Base-by-base conservation (phyloP, 2,888 invertebrate species). In the Netelia fuscicornis region DNA sequence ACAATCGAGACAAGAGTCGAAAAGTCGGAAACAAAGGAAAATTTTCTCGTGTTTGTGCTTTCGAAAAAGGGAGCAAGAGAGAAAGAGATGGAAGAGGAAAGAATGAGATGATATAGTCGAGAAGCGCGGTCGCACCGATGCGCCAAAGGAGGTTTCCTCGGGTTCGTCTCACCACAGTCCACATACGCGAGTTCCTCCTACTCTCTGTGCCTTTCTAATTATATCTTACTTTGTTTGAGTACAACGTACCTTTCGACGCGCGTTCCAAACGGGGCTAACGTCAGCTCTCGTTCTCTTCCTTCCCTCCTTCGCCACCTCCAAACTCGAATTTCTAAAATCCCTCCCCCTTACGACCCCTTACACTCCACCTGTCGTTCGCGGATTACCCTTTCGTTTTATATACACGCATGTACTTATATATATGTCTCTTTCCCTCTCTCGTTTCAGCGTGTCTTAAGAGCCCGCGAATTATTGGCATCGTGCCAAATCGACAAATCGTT, bases 151-250 rank as follows among this genome's bases (percentile, higher is more conserved):
- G 44, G 30, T 76, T 76, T 25, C 70, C 64, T 80, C 58, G 17
- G 37, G 48, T 58, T 58, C 67, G 56, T 13, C 48, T 42, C 58
- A 56, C 65, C 48, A 48, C 67, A 68, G 52, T 84, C 75, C 86
- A 86, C 72, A 70, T 54, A 70, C 68, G 48, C 85, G 81, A 76
- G 82, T 86, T 42, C 5, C 58, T 58, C 58, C 54, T 37, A 37
- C 37, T 37, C 37, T 58, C 65, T 44, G 83, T 76, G 80, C 76
- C 60, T 85, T 86, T 91, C 93, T 93, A 93, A 92, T 93, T 91
- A 92, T 93, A 93, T 92, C 93, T 91, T 89, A 92, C 93, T 93
- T 93, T 93, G 93, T 93, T 93, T 91, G 92, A 92, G 93, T 93
- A 93, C 92, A 93, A 93, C 93, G 92, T 92, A 93, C 93, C 93